Evolutionary conservation across 2,888 invertebrate species (phyloP), one percentile per base, ranked within the genome.

Genomic region (Eupithecia subumbrata): DNA sequence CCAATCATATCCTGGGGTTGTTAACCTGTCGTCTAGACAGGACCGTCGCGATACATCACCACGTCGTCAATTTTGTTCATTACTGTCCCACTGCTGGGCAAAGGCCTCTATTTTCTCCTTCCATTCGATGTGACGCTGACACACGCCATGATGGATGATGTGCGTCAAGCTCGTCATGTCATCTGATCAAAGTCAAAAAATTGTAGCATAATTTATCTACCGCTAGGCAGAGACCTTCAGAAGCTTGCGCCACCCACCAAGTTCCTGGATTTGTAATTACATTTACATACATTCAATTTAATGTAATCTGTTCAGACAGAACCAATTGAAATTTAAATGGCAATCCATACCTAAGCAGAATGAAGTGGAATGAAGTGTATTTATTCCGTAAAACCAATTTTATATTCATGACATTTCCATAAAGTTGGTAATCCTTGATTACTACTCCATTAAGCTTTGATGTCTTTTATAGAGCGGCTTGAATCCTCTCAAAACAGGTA

Each of bases 331-430:
- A 67, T 67, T 67, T 37, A 40, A 67, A 67, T 67, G 40, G 22
- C 60, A 60, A 60, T 60, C 60, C 60, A 60, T 60, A 60, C 60
- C 12, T 60, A 14, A 60, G 25, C 60, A 25, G 60, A 56, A 56
- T 56, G 52, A 25, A 60, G 22, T 66, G 37, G 56, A n/a, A 52
- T 52, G 1, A 11, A 56, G 5, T 67, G 66, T n/a, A 67, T 40
- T 67, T 67, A 67, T 37, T 67, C 37, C n/a, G 37, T 11, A 37
- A n/a, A n/a, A 37, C n/a, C 12, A 34, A 67, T 67, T 67, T 67
- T 37, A 40, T 67, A 67, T 67, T 67, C 66, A 67, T 66, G 66
- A 66, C 40, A 67, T 67, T 67, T 67, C 40, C 66, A 40, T 67
- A 67, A 67, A 67, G 66, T 37, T 37, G 60, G 25, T 25, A 60